These are phyloP conservation scores for Drosophila borborema DNA, from an alignment of 2,888 invertebrate genomes.

Conservation along the genomic window DNA sequence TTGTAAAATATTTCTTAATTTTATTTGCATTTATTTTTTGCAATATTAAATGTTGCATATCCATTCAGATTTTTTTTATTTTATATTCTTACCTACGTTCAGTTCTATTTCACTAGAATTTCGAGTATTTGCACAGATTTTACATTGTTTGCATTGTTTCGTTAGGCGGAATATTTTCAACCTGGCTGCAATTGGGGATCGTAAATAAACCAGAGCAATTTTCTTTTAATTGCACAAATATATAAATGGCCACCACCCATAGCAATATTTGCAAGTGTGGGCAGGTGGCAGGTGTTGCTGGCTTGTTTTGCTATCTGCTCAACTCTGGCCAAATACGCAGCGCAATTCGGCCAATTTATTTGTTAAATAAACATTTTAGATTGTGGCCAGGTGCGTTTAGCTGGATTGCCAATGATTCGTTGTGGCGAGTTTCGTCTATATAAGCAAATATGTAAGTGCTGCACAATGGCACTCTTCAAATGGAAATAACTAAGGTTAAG, in stretches of 20 bases:
- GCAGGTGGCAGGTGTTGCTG: background rate
- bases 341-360: slow-evolving; percentile 64
- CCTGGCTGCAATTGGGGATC: slow-evolving; percentile 33
- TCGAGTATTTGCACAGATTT: slow-evolving; percentile 30
- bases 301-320: background rate
- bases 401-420: slow-evolving; percentile 19
- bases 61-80: background rate
- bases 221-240: slow-evolving; percentile 63
- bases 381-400: slow-evolving; percentile 47
- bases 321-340: slow-evolving; percentile 23
- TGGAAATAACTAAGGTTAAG: background rate
- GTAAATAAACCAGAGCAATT: slow-evolving; percentile 38
- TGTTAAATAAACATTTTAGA: slow-evolving; percentile 63
- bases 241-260: slow-evolving; percentile 25
- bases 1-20: background rate
- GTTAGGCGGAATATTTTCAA: slow-evolving; percentile 18
- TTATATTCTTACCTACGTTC: background rate
- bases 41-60: slow-evolving; percentile 2
- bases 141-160: slow-evolving; percentile 10
- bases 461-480: background rate
- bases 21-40: background rate
- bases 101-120: background rate
- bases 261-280: slow-evolving; percentile 18
- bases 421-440: slow-evolving; percentile 7
- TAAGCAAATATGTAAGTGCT: slow-evolving; percentile 6